phyloP scores from a whole-genome alignment of 2,113 vertebrate species.

The Falco punctatus region DNA sequence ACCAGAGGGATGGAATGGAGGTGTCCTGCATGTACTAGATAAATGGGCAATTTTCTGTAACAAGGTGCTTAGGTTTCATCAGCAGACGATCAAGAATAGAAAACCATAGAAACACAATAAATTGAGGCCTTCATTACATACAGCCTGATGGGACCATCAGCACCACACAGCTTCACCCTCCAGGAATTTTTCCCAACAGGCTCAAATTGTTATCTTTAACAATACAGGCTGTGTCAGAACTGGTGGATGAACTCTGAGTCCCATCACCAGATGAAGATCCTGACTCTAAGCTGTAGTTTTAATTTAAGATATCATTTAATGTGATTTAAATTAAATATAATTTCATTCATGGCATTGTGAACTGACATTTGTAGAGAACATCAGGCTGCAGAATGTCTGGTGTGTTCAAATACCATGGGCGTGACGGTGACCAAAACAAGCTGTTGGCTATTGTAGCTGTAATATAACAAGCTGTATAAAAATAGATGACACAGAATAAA shows the following conservation, averaged over 20 bases:
- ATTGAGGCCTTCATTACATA: neutral
- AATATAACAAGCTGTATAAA: neutral
- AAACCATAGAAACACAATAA: neutral
- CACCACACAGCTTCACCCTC: neutral
- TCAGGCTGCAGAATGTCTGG: neutral
- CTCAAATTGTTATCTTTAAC: neutral
- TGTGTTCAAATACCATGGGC: neutral
- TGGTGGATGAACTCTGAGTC: neutral
- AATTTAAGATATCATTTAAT: neutral
- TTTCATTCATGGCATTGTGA: neutral
- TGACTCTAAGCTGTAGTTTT: neutral
- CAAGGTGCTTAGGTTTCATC: neutral
- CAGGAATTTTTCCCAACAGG: neutral
- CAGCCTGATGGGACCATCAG: neutral
- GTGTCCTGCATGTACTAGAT: neutral
- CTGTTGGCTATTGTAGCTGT: neutral
- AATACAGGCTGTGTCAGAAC: neutral
- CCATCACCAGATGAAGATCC: neutral
- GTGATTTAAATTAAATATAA: neutral
- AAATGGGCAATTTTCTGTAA: conserved; percentile 13
- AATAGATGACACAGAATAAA: neutral
- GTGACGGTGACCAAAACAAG: neutral
- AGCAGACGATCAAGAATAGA: neutral
- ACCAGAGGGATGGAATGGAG: neutral
- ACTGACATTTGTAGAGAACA: neutral